These are phyloP conservation scores for Antrozous pallidus DNA, from an alignment of 2,797 vertebrate genomes.

Conservation along the genomic window DNA sequence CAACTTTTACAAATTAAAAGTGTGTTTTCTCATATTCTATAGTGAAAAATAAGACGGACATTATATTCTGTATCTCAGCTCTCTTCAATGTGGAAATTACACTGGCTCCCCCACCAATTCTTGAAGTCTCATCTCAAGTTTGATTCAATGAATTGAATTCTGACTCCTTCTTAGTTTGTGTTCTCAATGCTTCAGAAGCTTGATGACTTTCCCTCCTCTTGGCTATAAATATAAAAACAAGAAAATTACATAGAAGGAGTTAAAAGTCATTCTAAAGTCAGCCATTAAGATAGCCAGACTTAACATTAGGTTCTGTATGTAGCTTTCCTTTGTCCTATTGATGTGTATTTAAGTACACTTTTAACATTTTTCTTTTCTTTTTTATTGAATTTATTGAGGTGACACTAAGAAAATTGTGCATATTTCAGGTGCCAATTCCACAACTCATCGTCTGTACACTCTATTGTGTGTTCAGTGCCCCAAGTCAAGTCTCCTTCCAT, in stretches of 20 bases:
- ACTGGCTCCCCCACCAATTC: neutral
- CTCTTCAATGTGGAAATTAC: neutral
- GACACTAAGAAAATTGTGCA: neutral
- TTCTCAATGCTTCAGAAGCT: neutral
- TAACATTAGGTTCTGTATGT: neutral
- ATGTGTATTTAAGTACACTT: neutral
- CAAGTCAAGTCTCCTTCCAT: neutral
- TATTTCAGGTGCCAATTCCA: neutral
- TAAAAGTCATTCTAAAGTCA: neutral
- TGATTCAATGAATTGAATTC: neutral
- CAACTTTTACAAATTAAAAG: constrained; percentile 14
- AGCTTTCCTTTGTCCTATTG: neutral
- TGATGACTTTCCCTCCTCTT: neutral
- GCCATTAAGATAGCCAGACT: neutral
- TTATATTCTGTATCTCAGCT: neutral
- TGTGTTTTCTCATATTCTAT: neutral
- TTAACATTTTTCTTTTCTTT: neutral
- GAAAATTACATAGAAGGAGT: neutral
- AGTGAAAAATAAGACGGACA: neutral
- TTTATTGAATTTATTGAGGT: neutral
- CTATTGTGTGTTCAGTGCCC: neutral
- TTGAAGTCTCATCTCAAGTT: constrained; percentile 6
- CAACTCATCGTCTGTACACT: neutral
- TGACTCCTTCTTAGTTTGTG: neutral
- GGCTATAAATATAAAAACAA: neutral